Evolutionary conservation across 2,797 vertebrate genomes (phyloP).

Genomic region (Rousettus madagascariensis): DNA sequence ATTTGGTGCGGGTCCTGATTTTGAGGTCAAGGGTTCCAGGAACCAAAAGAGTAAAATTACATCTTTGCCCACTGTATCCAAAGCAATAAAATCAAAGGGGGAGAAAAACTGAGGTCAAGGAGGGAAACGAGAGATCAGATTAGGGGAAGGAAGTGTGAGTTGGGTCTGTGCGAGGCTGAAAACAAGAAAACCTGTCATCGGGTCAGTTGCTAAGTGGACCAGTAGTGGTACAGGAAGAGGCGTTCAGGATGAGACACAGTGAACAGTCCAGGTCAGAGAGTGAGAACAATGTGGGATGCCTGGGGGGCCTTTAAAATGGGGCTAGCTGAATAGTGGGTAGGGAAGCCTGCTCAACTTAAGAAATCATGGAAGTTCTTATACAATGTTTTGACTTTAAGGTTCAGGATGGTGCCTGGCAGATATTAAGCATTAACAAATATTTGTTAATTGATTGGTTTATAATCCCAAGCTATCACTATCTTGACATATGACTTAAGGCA

Average conservation of each 20-base stretch:
- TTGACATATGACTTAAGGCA: neutral
- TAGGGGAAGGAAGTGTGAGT: neutral
- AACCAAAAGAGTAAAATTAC: neutral
- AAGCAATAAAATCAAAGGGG: neutral
- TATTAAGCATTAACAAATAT: neutral
- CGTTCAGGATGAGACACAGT: neutral
- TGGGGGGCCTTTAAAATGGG: fast-evolving
- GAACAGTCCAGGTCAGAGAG: neutral
- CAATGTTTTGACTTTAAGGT: neutral
- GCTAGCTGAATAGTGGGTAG: neutral
- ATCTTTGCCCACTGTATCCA: neutral
- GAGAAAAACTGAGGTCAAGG: neutral
- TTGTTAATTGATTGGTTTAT: neutral
- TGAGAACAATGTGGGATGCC: neutral
- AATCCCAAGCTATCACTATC: neutral
- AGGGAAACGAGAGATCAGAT: neutral
- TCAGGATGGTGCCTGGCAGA: neutral
- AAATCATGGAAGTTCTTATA: neutral
- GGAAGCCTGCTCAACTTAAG: neutral
- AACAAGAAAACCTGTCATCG: neutral
- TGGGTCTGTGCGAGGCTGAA: neutral
- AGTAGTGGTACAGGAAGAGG: neutral
- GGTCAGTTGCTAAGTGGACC: neutral
- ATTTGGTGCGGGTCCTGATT: neutral
- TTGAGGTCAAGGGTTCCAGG: neutral